Conservation (phyloP, 30 jellyfish, hydroid and myxozoan species). For the Cassiopea andromeda region DNA sequence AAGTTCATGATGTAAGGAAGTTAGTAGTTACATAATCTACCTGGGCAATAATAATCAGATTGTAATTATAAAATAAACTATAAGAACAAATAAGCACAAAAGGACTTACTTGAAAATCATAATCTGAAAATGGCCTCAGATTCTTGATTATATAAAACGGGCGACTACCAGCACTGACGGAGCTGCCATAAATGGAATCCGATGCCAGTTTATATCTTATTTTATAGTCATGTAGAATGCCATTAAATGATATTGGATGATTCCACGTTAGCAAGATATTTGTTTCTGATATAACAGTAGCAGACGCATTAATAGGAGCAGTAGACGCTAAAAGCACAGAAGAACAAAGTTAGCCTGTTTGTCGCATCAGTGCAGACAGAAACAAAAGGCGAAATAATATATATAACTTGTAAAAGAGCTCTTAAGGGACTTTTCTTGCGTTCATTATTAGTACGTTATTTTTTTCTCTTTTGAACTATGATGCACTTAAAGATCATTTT, state of each 20-base stretch:
- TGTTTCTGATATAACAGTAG: conserved; percentile 25
- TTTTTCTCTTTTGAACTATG: too few species aligned
- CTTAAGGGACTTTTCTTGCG: background rate
- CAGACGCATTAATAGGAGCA: conserved; percentile 38
- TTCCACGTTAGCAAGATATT: conserved; percentile 36
- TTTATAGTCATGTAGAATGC: conserved; percentile 57
- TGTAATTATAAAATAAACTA: too few species aligned
- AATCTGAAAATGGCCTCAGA: conserved; percentile 10
- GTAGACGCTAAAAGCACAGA: conserved; percentile 30
- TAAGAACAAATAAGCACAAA: background rate
- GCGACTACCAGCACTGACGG: conserved; percentile 5
- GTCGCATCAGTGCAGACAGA: background rate
- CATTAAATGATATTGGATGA: conserved; percentile 63
- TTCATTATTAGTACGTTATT: too few species aligned
- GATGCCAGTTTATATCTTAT: conserved; percentile 22
- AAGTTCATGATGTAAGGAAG: background rate
- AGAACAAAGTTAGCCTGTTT: background rate
- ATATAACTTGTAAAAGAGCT: background rate
- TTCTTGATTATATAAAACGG: background rate
- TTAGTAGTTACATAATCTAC: too few species aligned
- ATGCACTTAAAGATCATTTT: too few species aligned
- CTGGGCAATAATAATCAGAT: too few species aligned
- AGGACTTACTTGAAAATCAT: conserved; percentile 22
- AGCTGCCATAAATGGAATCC: too few species aligned
- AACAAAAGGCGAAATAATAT: background rate